phyloP scores from a whole-genome alignment of 2,113 vertebrate genomes.

The Corythoichthys intestinalis region DNA sequence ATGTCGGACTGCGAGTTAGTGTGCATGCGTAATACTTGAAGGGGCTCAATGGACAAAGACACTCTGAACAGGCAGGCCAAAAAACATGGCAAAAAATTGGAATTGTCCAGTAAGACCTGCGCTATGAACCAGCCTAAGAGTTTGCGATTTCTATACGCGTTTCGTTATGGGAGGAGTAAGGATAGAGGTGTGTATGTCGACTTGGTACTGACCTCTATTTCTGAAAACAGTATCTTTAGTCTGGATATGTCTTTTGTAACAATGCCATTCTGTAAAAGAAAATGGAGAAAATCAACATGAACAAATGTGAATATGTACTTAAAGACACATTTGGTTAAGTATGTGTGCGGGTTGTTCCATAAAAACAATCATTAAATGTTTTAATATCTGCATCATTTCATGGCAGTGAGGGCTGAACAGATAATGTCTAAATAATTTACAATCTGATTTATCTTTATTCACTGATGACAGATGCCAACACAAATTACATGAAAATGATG shows the following conservation, averaged over 20 bases:
- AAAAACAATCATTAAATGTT: background rate
- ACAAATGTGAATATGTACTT: background rate
- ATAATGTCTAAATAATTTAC: background rate
- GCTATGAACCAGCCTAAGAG: no score
- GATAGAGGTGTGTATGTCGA: background rate
- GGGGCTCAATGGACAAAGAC: no score
- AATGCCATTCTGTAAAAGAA: constrained; percentile 85
- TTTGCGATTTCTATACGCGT: no score
- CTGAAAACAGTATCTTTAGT: constrained; percentile 90
- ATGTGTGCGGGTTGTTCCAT: background rate
- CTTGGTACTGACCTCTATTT: constrained; percentile 84
- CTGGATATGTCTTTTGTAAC: constrained; percentile 93
- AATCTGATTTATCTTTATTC: background rate
- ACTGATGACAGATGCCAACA: background rate
- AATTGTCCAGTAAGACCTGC: no score
- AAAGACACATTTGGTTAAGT: background rate
- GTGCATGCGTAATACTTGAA: no score
- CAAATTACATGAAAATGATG: background rate
- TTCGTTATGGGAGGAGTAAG: no score
- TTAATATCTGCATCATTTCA: background rate
- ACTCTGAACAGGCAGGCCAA: no score
- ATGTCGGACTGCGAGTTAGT: no score
- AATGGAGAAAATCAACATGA: background rate
- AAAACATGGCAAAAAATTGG: no score
- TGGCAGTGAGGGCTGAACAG: background rate